phyloP scores from a whole-genome alignment of 1,140 invertebrate genomes.

The Nebria ingens region DNA sequence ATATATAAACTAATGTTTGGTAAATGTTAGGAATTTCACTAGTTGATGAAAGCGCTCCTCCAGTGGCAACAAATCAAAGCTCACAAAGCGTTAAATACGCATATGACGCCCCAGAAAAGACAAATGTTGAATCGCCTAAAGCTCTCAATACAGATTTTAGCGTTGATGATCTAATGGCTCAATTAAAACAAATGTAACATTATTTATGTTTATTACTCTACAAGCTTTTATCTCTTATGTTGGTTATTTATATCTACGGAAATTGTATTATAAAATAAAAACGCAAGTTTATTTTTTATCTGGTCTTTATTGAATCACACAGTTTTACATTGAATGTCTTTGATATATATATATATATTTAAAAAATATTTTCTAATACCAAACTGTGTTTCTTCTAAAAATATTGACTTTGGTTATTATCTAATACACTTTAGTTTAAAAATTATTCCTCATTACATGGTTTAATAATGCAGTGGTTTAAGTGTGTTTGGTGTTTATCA shows the following conservation, averaged over 20 bases:
- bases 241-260: constrained; percentile 11
- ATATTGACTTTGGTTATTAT: no score
- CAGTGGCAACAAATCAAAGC: constrained; percentile 36
- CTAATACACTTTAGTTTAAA: no score
- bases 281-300: no score
- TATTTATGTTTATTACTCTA: constrained; percentile 1
- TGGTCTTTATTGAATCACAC: no score
- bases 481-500: no score
- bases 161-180: constrained; percentile 79
- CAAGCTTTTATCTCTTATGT: constrained; percentile 4
- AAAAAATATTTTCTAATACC: no score
- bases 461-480: no score
- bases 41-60: constrained; percentile 52
- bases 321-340: no score
- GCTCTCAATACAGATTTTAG: constrained; percentile 37
- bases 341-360: no score
- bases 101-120: constrained; percentile 47
- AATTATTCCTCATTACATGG: no score
- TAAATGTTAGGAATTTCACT: constrained; percentile 62
- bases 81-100: constrained; percentile 47
- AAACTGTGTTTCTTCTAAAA: no score
- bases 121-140: constrained; percentile 27
- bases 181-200: constrained; percentile 73
- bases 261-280: not conserved
- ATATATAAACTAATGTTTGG: no score